Base-by-base conservation (phyloP, 1,140 invertebrate genomes). In the Cephus cinctus region DNA sequence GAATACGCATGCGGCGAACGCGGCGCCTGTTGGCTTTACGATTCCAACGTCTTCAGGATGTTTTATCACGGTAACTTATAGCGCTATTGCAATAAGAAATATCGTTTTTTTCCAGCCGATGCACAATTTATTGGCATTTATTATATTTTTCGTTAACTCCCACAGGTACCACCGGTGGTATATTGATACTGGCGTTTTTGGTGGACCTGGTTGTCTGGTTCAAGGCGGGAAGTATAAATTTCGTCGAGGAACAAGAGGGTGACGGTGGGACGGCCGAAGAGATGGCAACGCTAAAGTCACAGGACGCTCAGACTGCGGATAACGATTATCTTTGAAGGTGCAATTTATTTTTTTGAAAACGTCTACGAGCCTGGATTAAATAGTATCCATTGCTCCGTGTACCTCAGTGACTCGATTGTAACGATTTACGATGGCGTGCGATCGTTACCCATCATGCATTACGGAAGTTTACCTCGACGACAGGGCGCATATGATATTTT, bases 131-230 rank as follows among this genome's bases (percentile, higher is more conserved):
- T n/a, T n/a, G n/a, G n/a, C n/a, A n/a, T n/a, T n/a, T n/a, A n/a
- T n/a, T n/a, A n/a, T n/a, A n/a, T n/a, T n/a, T 52, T 38, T 48
- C 45, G 34, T 52, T 47, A 55, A 4, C 5, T 45, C 55, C 61
- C 63, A 11, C 68, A 92, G 89, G 89, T 56, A 86, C 89, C 21
- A 92, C 90, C 1, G 86, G 86, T 31, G 81, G 82, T 27, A 83
- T 93, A n/a, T 85, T 92, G 80, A 78, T 89, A 49, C 67, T 89
- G 32, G 90, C 89, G 21, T 92, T 92, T 65, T 71, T 90, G 44
- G 86, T 92, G 61, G 90, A 94, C 67, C 60, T 90, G 41, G 77
- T 90, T 15, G 89, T 93, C 4, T 92, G 87, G 86, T 87, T 86
- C 62, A 88, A 89, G 67, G 88, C 90, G 11, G 83, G 84, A 21